phyloP scores from a whole-genome alignment of 2,113 vertebrate species.

The Otocyon megalotis region DNA sequence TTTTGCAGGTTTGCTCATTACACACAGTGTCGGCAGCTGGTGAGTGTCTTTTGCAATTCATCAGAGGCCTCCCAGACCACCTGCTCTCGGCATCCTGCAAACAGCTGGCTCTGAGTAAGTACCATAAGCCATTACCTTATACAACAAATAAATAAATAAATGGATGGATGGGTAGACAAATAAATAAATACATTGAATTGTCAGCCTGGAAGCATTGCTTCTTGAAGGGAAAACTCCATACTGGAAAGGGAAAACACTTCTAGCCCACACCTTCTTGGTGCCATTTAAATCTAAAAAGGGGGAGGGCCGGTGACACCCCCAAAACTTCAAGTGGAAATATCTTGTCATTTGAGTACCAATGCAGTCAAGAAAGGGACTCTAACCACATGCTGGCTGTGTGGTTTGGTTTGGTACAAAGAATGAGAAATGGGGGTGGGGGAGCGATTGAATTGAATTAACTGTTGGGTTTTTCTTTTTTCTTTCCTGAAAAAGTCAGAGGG shows the following conservation, averaged over 20 bases:
- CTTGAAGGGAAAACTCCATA: conserved; percentile 67
- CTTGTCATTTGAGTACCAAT: conserved; percentile 60
- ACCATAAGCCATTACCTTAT: conserved; percentile 90
- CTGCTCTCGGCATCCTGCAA: conserved; percentile 90
- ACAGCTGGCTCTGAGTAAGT: conserved; percentile 89
- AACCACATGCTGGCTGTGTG: not conserved
- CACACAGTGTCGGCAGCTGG: conserved; percentile 90
- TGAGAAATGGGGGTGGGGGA: not conserved
- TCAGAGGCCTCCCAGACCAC: conserved; percentile 91
- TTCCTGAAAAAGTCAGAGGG: conserved; percentile 70
- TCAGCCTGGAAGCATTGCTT: conserved; percentile 43
- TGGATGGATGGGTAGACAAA: conserved; percentile 71
- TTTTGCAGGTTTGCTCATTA: conserved; percentile 92
- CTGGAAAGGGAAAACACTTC: conserved; percentile 70
- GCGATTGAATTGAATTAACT: conserved; percentile 54
- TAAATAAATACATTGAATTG: conserved; percentile 69
- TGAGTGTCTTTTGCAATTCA: conserved; percentile 92
- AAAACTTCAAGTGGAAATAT: conserved; percentile 43
- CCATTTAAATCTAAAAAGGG: not conserved
- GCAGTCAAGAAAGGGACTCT: not conserved
- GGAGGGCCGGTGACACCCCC: not conserved
- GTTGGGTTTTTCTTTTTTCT: not conserved
- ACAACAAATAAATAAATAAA: conserved; percentile 91
- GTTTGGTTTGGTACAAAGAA: not conserved
- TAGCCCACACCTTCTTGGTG: conserved; percentile 45